Base-by-base conservation (phyloP, 2,113 vertebrate genomes). In the Paracanthobrama guichenoti region DNA sequence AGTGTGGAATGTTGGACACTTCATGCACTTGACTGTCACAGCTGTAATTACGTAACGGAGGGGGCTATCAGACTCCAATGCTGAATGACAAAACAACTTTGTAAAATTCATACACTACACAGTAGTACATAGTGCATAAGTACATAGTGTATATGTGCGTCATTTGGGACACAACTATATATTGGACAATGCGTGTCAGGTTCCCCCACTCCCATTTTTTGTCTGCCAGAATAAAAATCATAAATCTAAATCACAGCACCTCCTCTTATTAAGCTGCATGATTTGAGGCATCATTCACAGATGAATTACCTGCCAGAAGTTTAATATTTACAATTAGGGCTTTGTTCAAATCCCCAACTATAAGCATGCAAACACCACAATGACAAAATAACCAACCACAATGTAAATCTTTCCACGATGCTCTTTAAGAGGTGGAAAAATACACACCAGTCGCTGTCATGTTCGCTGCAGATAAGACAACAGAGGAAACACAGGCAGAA, bases 391-490 rank as follows among this genome's bases (percentile, higher is more conserved):
- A 46, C 8, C 26, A 31, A 28, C 73, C n/a, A 20, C 26, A 48
- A 64, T 66, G 44, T 66, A 50, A 80, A 46, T 48, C 62, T 13
- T 44, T 67, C 66, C 64, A 57, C 31, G 7, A 71, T 42, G 20
- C 48, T 55, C 28, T 73, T 64, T 6, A 26, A 73, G 76, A 80
- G 42, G 60, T n/a, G 78, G 78, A 84, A 75, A 79, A 81, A 84
- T 18, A 31, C 57, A 26, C 48, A 59, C n/a, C 50, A 74, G 31
- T 46, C 26, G 18, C 35, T 46, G 39, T 31, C 42, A 24, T 53
- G 84, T 55, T 42, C 16, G 14, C 42, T 64, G 20, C 44, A 62
- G 86, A 84, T 87, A 71, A 86, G 53, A 82, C 77, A 72, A 57
- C 62, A 13, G 78, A 79, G 81, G 66, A 74, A 73, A 64, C 57